Evolutionary conservation across 2,113 vertebrate species (phyloP), one percentile per base, ranked within the genome.

Genomic region (Glaucomys volans): DNA sequence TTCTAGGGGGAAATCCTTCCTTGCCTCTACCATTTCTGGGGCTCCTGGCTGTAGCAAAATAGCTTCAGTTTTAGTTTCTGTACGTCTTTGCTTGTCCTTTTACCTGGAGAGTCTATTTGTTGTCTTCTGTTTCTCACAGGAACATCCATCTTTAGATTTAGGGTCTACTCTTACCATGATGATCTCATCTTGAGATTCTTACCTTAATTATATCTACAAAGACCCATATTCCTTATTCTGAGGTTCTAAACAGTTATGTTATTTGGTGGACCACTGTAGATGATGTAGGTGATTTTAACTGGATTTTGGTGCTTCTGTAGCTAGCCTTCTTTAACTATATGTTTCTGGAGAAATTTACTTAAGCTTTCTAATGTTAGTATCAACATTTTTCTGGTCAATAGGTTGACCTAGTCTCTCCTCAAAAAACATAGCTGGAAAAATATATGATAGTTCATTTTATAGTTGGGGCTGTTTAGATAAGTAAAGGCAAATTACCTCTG

Each of bases 301-400:
- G 66, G 35, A 69, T 69, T 69, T 67, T 69, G n/a, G 66, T 69
- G 66, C 35, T 62, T 8, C 32, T 69, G 14, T 69, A 35, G 66
- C 14, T 28, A 44, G 17, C 82, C 47, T 12, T 85, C 8, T 96
- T 62, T 35, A 47, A 18, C 17, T 62, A 1, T 91, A 3, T 57
- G 16, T 20, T 24, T 74, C 83, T 76, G 37, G 66, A 67, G 7
- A 35, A 72, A 71, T 94, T 77, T 74, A 35, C 5, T 35, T 52
- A 87, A 16, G 32, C 42, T 85, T 91, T 44, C 30, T 76, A 91
- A 77, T 40, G 7, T 93, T 57, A 76, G 20, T 50, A 50, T 84
- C 37, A 91, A 5, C 13, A 81, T 72, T 95, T 88, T 90, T 57
- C 74, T 95, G n/a, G 28, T 95, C 14, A 81, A 18, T 59, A 42